Conservation (phyloP, 2,888 invertebrate species). For the Leptopilina syphax region DNA sequence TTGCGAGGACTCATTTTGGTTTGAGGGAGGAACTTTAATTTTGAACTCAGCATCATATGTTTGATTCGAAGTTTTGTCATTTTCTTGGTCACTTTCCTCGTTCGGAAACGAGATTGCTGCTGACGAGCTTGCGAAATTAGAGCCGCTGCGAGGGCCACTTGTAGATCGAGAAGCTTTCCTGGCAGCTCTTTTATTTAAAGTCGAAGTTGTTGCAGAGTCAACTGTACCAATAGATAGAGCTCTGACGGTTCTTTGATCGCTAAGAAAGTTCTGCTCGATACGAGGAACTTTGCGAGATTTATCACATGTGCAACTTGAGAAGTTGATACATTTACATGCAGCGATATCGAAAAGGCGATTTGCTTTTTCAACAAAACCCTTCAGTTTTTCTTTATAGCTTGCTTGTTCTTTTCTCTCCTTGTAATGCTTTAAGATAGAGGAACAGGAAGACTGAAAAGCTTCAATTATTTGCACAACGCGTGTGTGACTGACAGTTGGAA, state of each 20-base stretch:
- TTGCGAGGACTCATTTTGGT: conserved; percentile 3
- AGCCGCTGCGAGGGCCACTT: neutral
- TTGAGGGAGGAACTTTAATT: conserved; percentile 7
- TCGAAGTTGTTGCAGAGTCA: conserved; percentile 8
- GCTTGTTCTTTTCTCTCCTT: neutral
- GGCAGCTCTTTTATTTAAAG: conserved; percentile 19
- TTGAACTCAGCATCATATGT: conserved; percentile 6
- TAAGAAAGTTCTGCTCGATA: conserved; percentile 3
- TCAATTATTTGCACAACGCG: conserved; percentile 12
- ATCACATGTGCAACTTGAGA: conserved; percentile 3
- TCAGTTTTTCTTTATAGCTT: conserved; percentile 1
- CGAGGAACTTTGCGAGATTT: conserved; percentile 14
- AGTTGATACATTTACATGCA: conserved; percentile 16
- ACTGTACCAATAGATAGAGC: conserved; percentile 3
- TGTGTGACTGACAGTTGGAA: neutral
- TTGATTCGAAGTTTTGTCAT: neutral
- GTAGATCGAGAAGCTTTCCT: conserved; percentile 4
- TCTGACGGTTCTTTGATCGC: conserved; percentile 1
- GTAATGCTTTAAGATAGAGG: conserved; percentile 3
- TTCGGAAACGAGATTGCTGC: conserved; percentile 6
- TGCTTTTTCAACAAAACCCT: conserved; percentile 1
- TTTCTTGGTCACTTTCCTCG: neutral
- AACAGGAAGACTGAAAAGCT: conserved; percentile 4
- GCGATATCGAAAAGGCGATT: neutral
- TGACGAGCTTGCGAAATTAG: conserved; percentile 5